Evolutionary conservation across 53 echinoderm and acorn worm species (phyloP), one percentile per base, ranked within the genome.

Genomic region (Mesocentrotus franciscanus): DNA sequence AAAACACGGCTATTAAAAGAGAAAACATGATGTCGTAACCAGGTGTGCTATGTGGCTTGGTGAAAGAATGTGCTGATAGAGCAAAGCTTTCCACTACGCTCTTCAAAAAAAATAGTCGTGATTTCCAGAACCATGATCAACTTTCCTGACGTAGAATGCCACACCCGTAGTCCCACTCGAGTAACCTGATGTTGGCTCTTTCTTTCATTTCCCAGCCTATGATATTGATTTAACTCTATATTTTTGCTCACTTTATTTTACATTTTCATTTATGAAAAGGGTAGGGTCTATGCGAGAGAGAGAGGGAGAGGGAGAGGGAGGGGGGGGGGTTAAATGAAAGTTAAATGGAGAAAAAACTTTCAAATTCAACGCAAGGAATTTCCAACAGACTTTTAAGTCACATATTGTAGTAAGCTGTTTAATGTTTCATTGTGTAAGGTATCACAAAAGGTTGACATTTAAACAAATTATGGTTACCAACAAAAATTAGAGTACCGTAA

Each of bases 1-100:
- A 87, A 87, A 87, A 87, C 87, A 87, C n/a, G 87, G 26, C 58
- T 58, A 87, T 87, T 87, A 87, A 87, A 87, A 57, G 87, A 87
- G 49, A 87, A 87, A 58, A 87, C 29, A 57, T 58, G 39, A 87
- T 58, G 87, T 3, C 59, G 29, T 87, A 57, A 58, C 58, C 87
- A 87, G 87, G 87, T 87, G 87, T 87, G 17, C 13, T 56, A 87
- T 10, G 87, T 26, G 27, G 87, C 6, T 4, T 85, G 85, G 6
- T 56, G 9, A 55, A 85, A 85, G 87, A 87, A 87, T 87, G 87
- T 87, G 87, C 56, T 87, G 87, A 87, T 56, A 17, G 56, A 87
- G 87, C 87, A 29, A 57, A 58, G 18, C 27, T 27, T 85, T 85
- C 58, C 11, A 56, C 58, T n/a, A 57, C 8, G 87, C 24, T 56